Base-by-base conservation (phyloP, 2,113 vertebrate species). In the Pterocles orientalis region DNA sequence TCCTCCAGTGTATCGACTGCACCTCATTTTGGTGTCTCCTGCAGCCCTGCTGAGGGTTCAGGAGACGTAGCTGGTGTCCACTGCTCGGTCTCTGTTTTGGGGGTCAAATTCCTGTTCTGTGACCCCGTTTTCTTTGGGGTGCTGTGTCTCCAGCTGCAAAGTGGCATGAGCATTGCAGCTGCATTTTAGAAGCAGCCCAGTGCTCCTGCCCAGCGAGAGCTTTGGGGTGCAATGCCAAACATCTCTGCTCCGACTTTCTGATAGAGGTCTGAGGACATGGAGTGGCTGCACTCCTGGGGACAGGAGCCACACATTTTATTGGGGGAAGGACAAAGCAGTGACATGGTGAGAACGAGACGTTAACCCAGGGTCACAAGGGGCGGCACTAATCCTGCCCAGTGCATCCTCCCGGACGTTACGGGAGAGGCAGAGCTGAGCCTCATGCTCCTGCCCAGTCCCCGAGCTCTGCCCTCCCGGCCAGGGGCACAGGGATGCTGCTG, bases 81-180 rank as follows among this genome's bases (percentile, higher is more conserved):
- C 23, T n/a, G 24, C 29, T 18, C 64, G 28, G 58, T 6, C 33
- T 19, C 51, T 71, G 16, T 12, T 57, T 28, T 25, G 21, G 34
- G 41, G 4, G 1, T 43, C 33, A 39, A 62, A 50, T 7, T 33
- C 21, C 16, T 26, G 6, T 33, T 66, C 23, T 39, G 28, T 57
- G 24, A 9, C 41, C 31, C 7, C 0, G 5, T n/a, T 62, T 57
- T 29, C 12, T 39, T 19, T 13, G 43, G 29, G 36, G 8, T 36
- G 80, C 61, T 53, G 33, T 5, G 0, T 21, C 34, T 47, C 28
- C 73, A 65, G 39, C 64, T 64, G 54, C 50, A n/a, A n/a, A 66
- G 12, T 2, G 10, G 7, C 6, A 3, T 0, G 34, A 41, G 10
- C 1, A 0, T 9, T 28, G 34, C 12, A 68, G 79, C 60, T 65